A percentile compares a stretch with the other conserved stretches of the same genome.
Evolutionary conservation across 2,113 vertebrate genomes (phyloP).

Genomic region (Catagonus wagneri): DNA sequence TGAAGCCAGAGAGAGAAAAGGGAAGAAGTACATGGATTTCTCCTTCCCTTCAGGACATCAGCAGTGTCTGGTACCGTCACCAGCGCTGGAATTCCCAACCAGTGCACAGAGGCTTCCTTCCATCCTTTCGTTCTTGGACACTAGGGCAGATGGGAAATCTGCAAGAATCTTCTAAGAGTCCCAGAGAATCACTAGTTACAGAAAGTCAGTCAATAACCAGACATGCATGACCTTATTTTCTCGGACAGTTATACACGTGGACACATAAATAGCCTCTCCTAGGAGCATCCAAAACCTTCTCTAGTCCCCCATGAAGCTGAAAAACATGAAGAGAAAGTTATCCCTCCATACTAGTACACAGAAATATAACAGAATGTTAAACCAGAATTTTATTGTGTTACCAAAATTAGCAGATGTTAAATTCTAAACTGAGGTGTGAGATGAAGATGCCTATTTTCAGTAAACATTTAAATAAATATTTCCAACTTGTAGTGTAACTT

Average conservation of each 20-base stretch:
- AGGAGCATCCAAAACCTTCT: neutral
- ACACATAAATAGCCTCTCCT: neutral
- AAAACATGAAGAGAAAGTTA: neutral
- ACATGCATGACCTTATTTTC: neutral
- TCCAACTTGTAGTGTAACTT: slow-evolving; percentile 8
- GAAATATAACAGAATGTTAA: neutral
- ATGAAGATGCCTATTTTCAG: neutral
- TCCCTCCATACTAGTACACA: neutral
- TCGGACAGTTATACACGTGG: neutral
- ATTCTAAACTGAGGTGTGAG: neutral
- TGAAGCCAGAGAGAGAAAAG: neutral
- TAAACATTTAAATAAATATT: neutral
- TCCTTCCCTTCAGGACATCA: neutral
- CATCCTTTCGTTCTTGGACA: neutral
- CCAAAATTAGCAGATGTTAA: neutral
- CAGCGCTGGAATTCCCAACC: neutral
- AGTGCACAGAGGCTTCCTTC: neutral
- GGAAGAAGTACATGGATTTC: neutral
- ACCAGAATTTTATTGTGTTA: neutral
- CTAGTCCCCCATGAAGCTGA: neutral
- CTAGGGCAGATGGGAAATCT: neutral
- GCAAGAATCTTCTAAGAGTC: neutral
- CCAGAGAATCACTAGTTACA: neutral
- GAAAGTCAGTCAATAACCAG: neutral
- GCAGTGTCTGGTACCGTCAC: neutral